Evolutionary conservation across 2,113 vertebrate genomes (phyloP).

Genomic region (Rallus limicola): DNA sequence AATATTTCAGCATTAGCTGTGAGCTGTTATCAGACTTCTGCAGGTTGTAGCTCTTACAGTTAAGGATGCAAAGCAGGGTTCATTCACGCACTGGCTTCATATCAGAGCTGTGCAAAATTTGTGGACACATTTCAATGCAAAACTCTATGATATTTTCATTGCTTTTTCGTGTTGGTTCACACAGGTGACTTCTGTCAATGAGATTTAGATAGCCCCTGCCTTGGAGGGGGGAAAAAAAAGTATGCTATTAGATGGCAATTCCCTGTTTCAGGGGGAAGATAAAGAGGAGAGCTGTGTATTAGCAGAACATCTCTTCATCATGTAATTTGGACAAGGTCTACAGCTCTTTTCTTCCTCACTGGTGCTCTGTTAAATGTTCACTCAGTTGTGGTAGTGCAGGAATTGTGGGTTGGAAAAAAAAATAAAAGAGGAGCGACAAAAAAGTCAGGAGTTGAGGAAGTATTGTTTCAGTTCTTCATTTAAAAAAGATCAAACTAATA

Average conservation of each 20-base stretch:
- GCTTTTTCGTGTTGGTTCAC: background rate
- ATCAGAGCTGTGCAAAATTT: slow-evolving; percentile 1
- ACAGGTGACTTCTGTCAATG: background rate
- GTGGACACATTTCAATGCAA: background rate
- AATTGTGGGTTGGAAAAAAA: background rate
- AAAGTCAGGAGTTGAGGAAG: background rate
- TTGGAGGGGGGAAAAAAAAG: background rate
- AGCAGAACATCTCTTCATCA: background rate
- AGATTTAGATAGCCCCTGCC: background rate
- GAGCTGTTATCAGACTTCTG: slow-evolving; percentile 47
- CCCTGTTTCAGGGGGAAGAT: background rate
- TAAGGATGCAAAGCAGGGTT: slow-evolving; percentile 22
- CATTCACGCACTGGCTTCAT: background rate
- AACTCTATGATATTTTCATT: background rate
- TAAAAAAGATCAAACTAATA: background rate
- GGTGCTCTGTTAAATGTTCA: background rate
- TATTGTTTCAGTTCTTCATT: background rate
- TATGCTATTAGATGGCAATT: background rate
- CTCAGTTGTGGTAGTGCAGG: background rate
- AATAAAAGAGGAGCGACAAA: background rate
- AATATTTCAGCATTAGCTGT: background rate
- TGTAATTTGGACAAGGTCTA: background rate
- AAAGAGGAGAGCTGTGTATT: background rate
- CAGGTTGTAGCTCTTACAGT: slow-evolving; percentile 45
- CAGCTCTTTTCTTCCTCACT: background rate